Percentiles rank a stretch among this genome's conserved stretches.
Evolutionary conservation across 1,140 invertebrate genomes (phyloP).

Genomic region (Probaryconus sp.): DNA sequence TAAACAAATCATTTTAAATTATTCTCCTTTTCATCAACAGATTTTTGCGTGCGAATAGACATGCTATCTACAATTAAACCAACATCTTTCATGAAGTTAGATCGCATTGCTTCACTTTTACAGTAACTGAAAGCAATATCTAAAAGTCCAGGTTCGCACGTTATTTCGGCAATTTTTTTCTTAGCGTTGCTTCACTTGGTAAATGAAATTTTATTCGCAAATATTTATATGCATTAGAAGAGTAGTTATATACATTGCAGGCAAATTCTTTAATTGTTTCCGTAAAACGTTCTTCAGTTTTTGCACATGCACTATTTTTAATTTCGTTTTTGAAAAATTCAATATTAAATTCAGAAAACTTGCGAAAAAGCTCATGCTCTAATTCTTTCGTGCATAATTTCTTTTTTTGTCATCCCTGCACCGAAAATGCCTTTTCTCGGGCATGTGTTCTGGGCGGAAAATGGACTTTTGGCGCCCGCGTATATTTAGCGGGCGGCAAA

Average conservation of each 20-base stretch:
- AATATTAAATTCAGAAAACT: neutral
- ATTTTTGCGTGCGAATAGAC: conserved; percentile 16
- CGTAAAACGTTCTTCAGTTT: neutral
- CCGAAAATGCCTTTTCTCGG: too few species aligned
- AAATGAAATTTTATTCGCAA: neutral
- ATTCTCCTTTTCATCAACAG: conserved; percentile 22
- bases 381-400: conserved; percentile 10
- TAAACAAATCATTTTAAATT: too few species aligned
- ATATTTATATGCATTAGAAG: too few species aligned
- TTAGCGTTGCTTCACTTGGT: conserved; percentile 11
- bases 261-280: neutral
- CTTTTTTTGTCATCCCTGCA: too few species aligned
- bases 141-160: conserved; percentile 21
- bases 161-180: conserved; percentile 10
- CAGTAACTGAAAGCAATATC: conserved; percentile 20
- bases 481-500: too few species aligned
- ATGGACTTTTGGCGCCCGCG: too few species aligned
- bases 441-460: too few species aligned
- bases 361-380: neutral
- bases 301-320: neutral
- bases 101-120: neutral
- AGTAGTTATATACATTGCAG: too few species aligned
- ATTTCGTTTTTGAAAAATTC: neutral
- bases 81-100: conserved; percentile 30
- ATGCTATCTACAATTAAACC: conserved; percentile 26